Evolutionary conservation across 2,113 vertebrate species (phyloP).

Genomic region (Anseranas semipalmata): DNA sequence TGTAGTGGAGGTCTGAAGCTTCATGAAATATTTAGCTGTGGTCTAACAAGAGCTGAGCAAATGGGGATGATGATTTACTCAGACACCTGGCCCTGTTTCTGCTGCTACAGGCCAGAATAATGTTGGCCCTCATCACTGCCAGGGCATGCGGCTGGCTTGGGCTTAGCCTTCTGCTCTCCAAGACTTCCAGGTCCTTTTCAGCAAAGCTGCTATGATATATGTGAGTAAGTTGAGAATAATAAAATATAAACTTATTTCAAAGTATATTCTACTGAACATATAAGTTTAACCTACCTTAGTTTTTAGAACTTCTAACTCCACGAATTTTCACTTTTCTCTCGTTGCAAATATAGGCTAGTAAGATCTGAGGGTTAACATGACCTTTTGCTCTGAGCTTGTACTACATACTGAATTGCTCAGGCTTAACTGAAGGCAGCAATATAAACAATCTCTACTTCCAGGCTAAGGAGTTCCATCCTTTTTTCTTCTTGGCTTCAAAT

Average conservation of each 20-base stretch:
- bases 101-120: neutral
- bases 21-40: neutral
- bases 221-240: neutral
- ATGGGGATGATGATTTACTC: neutral
- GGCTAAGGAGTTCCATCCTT: neutral
- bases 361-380: neutral
- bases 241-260: neutral
- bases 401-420: neutral
- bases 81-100: neutral
- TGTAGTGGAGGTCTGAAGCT: neutral
- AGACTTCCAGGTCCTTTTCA: neutral
- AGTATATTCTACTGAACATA: neutral
- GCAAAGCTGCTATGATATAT: neutral
- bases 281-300: neutral
- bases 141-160: neutral
- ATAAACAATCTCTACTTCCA: neutral
- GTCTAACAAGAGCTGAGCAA: neutral
- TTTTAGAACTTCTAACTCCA: neutral
- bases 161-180: neutral
- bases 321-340: neutral
- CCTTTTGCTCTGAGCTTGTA: neutral
- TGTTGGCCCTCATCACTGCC: neutral
- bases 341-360: neutral
- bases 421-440: neutral
- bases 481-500: neutral